phyloP scores from a whole-genome alignment of 1,140 invertebrate genomes.

The Gonatopus flavifemur region DNA sequence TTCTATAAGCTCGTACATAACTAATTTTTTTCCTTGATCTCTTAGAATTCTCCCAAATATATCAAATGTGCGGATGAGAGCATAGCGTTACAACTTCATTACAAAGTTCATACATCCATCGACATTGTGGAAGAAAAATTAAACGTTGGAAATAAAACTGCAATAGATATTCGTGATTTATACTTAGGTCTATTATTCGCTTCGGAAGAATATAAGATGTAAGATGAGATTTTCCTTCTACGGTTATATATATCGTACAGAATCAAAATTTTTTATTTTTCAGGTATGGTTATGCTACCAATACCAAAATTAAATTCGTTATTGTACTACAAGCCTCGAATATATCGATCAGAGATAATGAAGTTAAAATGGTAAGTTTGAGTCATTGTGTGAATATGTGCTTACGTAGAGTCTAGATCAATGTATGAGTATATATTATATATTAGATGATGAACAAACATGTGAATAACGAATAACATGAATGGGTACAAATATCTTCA shows the following conservation, averaged over 20 bases:
- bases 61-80: constrained; percentile 74
- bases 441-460: too few species aligned
- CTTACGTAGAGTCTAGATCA: too few species aligned
- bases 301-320: constrained; percentile 94
- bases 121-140: constrained; percentile 94
- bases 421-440: too few species aligned
- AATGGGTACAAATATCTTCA: too few species aligned
- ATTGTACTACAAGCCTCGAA: constrained; percentile 92
- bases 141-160: constrained; percentile 65
- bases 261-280: constrained; percentile 32
- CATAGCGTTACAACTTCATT: constrained; percentile 84
- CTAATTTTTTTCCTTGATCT: constrained; percentile 31
- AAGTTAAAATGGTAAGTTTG: constrained; percentile 80
- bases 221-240: too few species aligned
- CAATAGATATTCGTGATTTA: constrained; percentile 77
- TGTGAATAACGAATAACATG: too few species aligned
- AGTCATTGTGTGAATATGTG: too few species aligned
- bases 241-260: not conserved
- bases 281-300: constrained; percentile 97
- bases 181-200: constrained; percentile 91
- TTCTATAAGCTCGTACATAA: not conserved
- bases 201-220: constrained; percentile 97
- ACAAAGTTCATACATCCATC: constrained; percentile 90
- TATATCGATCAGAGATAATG: constrained; percentile 86
- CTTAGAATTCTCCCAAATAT: constrained; percentile 88